Percentiles rank a stretch among this genome's conserved stretches.
Evolutionary conservation across 2,888 invertebrate species (phyloP).

Genomic region (Ecdyonurus torrentis): DNA sequence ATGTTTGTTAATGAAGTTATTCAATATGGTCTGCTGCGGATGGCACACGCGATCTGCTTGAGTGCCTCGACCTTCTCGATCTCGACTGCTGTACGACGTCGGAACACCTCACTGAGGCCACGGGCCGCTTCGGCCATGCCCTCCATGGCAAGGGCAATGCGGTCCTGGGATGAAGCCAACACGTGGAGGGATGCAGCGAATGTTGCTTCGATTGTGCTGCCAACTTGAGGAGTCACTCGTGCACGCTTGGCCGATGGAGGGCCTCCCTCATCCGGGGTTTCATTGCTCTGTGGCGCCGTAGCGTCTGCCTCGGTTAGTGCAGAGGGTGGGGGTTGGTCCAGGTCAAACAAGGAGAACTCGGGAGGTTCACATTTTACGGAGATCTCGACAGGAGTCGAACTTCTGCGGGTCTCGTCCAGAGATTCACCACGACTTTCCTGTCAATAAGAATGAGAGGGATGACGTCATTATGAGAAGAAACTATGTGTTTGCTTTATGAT

Average conservation of each 20-base stretch:
- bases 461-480: background rate
- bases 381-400: background rate
- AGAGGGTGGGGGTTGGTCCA: too few species aligned
- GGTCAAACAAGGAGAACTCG: background rate
- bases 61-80: background rate
- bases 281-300: background rate
- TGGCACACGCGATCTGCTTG: background rate
- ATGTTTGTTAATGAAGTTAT: too few species aligned
- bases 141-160: background rate
- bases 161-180: background rate
- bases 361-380: background rate
- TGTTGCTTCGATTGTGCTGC: background rate
- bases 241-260: background rate
- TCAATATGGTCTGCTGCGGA: background rate
- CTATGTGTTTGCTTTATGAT: background rate
- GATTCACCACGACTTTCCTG: background rate
- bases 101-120: background rate
- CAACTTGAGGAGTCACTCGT: background rate
- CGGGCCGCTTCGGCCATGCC: background rate
- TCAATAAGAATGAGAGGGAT: background rate
- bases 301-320: too few species aligned
- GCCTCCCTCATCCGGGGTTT: background rate
- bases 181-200: background rate
- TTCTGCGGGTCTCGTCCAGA: background rate
- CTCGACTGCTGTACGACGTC: background rate